Evolutionary conservation across 2,888 invertebrate genomes (phyloP), one percentile per base, ranked within the genome.

Genomic region (Bombylius discolor): DNA sequence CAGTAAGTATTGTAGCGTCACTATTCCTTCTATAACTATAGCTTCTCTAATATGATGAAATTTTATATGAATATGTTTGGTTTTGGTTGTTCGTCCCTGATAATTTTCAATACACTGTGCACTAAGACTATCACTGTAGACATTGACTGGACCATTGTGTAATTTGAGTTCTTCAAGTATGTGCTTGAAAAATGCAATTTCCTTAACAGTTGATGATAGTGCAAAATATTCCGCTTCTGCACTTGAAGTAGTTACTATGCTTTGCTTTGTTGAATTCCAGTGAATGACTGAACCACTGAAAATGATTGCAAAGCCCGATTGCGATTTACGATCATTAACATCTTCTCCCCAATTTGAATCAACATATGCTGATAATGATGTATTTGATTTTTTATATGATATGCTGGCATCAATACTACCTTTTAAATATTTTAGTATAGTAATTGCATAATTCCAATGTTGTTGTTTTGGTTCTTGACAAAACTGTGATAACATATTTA

Each of bases 201-300:
- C 51, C 7, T 32, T 14, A 6, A 36, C 45, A 11, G 45, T 5
- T n/a, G 51, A 44, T 31, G 51, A 44, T 13, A 44, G 6, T 1
- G 59, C 53, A 56, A 62, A 59, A 45, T 56, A 62, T 42, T 59
- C 59, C 5, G 61, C 60, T 46, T 62, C 60, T 3, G 60, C 55
- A n/a, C 58, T 58, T 11, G 59, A 60, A n/a, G 61, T 52, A 1
- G 60, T 56, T 0, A 61, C 57, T 42, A 58, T 59, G 14, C 51
- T 45, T 32, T 60, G 60, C 31, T 47, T 47, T 47, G 8, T 47
- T 6, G 47, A 47, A 3, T 6, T 23, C 23, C 47, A 47, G 23
- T 23, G 23, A 23, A 23, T 23, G 3, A 23, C 23, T 23, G 23
- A 23, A 23, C 23, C 23, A 23, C 23, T 23, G 23, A 23, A 23